phyloP scores from a whole-genome alignment of 1,140 invertebrate genomes.

The Lanistes nyassanus region DNA sequence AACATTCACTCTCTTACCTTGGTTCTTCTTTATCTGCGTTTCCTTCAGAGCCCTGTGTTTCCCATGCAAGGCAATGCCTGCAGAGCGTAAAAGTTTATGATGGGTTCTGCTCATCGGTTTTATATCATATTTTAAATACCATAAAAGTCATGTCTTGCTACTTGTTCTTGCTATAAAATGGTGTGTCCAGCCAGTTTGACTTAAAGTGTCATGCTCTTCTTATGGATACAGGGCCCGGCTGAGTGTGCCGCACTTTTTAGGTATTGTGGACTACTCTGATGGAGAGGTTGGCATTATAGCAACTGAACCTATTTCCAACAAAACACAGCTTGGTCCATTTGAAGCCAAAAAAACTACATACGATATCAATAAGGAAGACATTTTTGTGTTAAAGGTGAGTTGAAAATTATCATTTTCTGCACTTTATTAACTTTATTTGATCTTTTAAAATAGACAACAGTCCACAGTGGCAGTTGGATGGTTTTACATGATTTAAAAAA shows the following conservation, averaged over 20 bases:
- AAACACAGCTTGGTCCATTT: slow-evolving; percentile 68
- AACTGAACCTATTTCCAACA: slow-evolving; percentile 51
- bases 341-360: slow-evolving; percentile 63
- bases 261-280: slow-evolving; percentile 56
- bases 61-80: too few species aligned
- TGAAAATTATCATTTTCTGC: neutral
- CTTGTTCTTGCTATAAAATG: too few species aligned
- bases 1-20: too few species aligned
- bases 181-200: too few species aligned
- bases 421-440: neutral
- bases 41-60: too few species aligned
- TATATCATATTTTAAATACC: too few species aligned
- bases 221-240: slow-evolving; percentile 60
- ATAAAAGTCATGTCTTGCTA: too few species aligned
- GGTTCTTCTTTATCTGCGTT: too few species aligned
- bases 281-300: slow-evolving; percentile 59
- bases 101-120: too few species aligned
- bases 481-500: neutral
- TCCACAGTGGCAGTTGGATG: neutral
- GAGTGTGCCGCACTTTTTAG: slow-evolving; percentile 65
- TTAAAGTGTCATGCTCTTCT: too few species aligned
- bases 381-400: slow-evolving; percentile 64
- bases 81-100: too few species aligned
- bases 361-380: slow-evolving; percentile 58
- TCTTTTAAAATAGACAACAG: neutral